Evolutionary conservation across 2,113 vertebrate species (phyloP).

Genomic region (Arizona elegans): DNA sequence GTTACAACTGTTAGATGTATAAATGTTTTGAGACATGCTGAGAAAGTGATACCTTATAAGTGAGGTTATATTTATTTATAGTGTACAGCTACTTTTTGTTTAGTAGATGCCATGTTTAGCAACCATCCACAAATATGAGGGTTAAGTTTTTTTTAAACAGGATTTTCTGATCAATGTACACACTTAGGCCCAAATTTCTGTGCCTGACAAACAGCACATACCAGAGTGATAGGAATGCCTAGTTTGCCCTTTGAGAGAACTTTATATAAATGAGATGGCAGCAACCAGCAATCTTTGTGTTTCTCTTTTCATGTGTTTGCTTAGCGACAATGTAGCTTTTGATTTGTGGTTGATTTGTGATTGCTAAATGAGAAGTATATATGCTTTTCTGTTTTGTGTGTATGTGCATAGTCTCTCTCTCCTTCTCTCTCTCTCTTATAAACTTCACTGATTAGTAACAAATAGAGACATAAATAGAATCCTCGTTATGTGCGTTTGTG

Average conservation of each 20-base stretch:
- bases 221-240: background rate
- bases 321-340: background rate
- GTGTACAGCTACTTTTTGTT: background rate
- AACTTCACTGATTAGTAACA: background rate
- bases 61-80: background rate
- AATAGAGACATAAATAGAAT: background rate
- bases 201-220: background rate
- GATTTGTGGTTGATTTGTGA: background rate
- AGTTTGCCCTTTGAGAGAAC: background rate
- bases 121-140: background rate
- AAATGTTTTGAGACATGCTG: background rate
- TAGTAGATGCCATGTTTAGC: background rate
- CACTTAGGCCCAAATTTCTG: background rate
- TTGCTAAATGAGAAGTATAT: background rate
- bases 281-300: background rate
- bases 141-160: background rate
- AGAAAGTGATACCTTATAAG: background rate
- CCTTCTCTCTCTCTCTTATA: no score
- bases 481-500: background rate
- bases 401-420: background rate
- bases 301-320: background rate
- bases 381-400: background rate
- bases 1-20: background rate
- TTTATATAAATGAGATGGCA: background rate
- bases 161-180: background rate